Evolutionary conservation across 2,888 invertebrate genomes (phyloP).

Genomic region (Nomada ferruginata): DNA sequence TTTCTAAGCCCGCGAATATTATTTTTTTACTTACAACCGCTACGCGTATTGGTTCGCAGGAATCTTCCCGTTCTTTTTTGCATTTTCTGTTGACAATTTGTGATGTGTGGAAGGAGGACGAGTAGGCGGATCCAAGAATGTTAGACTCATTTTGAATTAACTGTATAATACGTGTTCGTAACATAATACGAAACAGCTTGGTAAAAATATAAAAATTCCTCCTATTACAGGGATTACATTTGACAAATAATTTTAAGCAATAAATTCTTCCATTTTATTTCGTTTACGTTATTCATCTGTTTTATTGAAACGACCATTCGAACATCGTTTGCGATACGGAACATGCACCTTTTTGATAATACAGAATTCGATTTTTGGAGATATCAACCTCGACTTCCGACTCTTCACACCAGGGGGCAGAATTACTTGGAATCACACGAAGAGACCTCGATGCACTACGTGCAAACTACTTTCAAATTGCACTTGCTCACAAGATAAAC

Average conservation of each 20-base stretch:
- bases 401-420: slow-evolving; percentile 47
- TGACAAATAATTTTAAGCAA: slow-evolving; percentile 38
- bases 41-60: slow-evolving; percentile 33
- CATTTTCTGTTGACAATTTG: slow-evolving; percentile 7
- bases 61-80: background rate
- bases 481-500: slow-evolving; percentile 49
- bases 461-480: slow-evolving; percentile 14
- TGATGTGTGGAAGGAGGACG: slow-evolving; percentile 42
- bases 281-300: slow-evolving; percentile 31
- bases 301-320: background rate
- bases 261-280: slow-evolving; percentile 13
- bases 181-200: slow-evolving; percentile 31
- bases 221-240: background rate
- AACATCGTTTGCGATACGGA: background rate
- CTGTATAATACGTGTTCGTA: background rate
- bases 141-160: slow-evolving; percentile 27
- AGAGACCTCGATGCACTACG: slow-evolving; percentile 35
- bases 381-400: slow-evolving; percentile 22
- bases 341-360: background rate
- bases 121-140: background rate
- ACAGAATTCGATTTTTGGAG: background rate
- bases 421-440: slow-evolving; percentile 34
- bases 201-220: background rate
- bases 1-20: background rate
- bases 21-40: slow-evolving; percentile 59